Percentiles rank a stretch among this genome's conserved stretches.
phyloP scores from a whole-genome alignment of 2,888 invertebrate genomes.

The Strigamia crassipes region DNA sequence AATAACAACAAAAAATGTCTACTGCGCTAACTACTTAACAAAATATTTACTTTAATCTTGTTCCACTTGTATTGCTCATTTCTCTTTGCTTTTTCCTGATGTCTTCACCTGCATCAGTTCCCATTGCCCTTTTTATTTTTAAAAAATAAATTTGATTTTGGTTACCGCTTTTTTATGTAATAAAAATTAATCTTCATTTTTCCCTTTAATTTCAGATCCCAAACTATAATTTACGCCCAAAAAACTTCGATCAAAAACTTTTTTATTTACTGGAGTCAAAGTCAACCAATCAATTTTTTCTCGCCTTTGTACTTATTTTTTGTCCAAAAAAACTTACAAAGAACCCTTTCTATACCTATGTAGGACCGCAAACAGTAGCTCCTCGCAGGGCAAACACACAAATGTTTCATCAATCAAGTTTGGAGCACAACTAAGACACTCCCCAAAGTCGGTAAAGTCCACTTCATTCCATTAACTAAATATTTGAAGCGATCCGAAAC shows the following conservation, averaged over 20 bases:
- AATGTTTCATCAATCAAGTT: conserved; percentile 35
- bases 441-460: conserved; percentile 29
- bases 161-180: no score
- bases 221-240: no score
- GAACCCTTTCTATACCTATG: not conserved
- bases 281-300: no score
- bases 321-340: not conserved
- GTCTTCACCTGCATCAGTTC: not conserved
- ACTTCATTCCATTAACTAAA: conserved; percentile 40
- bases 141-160: no score
- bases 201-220: no score
- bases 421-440: conserved; percentile 26
- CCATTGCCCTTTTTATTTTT: not conserved
- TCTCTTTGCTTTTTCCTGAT: not conserved
- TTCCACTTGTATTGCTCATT: not conserved
- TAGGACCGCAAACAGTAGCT: not conserved
- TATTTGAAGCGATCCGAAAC: conserved; percentile 35
- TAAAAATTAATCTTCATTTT: no score
- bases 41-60: not conserved
- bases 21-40: not conserved
- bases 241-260: no score
- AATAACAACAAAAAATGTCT: not conserved
- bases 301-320: no score
- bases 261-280: no score
- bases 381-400: not conserved